Evolutionary conservation across 2,888 invertebrate species (phyloP).

Genomic region (Xylota segnis): DNA sequence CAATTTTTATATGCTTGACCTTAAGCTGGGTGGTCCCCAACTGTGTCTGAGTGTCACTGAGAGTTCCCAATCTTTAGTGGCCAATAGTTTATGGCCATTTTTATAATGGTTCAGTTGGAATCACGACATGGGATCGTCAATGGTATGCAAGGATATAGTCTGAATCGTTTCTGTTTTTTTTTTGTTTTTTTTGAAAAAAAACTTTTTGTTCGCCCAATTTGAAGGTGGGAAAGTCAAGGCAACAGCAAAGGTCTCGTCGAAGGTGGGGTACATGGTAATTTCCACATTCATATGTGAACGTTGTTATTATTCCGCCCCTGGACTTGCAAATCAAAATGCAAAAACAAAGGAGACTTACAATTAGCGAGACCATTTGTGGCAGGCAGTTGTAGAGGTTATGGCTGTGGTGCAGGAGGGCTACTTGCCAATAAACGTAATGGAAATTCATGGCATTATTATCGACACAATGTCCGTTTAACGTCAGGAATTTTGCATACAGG

Average conservation of each 20-base stretch:
- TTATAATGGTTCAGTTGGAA: conserved; percentile 11
- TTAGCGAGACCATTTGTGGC: conserved; percentile 34
- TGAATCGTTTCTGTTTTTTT: conserved; percentile 8
- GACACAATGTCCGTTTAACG: conserved; percentile 66
- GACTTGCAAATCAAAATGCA: conserved; percentile 50
- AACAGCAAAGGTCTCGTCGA: background rate
- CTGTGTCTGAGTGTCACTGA: conserved; percentile 18
- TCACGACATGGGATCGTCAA: conserved; percentile 37
- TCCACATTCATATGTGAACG: conserved; percentile 59
- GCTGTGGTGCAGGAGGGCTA: background rate
- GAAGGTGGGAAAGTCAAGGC: background rate
- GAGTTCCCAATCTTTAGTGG: conserved; percentile 31
- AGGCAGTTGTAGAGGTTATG: conserved; percentile 1
- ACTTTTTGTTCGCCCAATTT: background rate
- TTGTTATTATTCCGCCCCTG: conserved; percentile 43
- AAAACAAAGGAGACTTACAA: conserved; percentile 44
- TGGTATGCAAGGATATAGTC: conserved; percentile 49
- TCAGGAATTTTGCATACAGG: conserved; percentile 40
- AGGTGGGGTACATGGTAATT: conserved; percentile 43
- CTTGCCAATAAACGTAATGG: conserved; percentile 64
- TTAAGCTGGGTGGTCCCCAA: conserved; percentile 25
- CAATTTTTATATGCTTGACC: conserved; percentile 30
- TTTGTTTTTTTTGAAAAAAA: background rate
- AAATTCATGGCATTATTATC: conserved; percentile 67
- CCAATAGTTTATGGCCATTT: conserved; percentile 18